phyloP scores from a whole-genome alignment of 2,113 vertebrate genomes.

The Miniopterus natalensis region DNA sequence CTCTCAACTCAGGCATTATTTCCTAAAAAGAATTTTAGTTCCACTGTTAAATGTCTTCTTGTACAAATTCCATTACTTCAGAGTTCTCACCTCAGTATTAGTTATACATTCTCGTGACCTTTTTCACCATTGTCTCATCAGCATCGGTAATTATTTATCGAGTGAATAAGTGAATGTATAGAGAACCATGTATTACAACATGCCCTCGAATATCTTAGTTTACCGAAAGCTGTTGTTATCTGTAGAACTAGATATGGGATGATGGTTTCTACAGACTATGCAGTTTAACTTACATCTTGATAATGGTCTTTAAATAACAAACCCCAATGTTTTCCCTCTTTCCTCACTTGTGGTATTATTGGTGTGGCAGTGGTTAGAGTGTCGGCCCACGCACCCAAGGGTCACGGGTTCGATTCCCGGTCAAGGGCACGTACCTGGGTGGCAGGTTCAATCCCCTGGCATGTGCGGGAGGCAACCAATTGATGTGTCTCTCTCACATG shows the following conservation, averaged over 20 bases:
- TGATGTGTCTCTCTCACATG: no score
- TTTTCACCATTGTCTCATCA: background rate
- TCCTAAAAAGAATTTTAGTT: background rate
- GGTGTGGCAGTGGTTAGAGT: no score
- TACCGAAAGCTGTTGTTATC: background rate
- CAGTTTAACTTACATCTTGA: background rate
- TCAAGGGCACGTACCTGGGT: no score
- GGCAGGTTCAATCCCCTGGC: no score
- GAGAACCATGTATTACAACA: background rate
- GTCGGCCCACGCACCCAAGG: no score
- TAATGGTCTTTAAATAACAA: background rate
- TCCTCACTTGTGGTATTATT: background rate
- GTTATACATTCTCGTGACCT: background rate
- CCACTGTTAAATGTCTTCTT: background rate
- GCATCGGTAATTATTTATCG: background rate
- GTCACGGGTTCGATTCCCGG: no score
- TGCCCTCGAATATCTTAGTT: background rate
- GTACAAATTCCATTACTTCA: background rate
- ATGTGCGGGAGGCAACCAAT: no score
- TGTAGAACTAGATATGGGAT: background rate
- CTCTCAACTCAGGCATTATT: background rate
- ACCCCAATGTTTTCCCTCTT: background rate
- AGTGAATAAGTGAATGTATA: slow-evolving; percentile 11
- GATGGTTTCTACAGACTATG: background rate
- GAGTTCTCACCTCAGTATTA: background rate